These are phyloP conservation scores for Leptopterna dolabrata DNA, from an alignment of 2,888 invertebrate genomes.

Conservation along the genomic window DNA sequence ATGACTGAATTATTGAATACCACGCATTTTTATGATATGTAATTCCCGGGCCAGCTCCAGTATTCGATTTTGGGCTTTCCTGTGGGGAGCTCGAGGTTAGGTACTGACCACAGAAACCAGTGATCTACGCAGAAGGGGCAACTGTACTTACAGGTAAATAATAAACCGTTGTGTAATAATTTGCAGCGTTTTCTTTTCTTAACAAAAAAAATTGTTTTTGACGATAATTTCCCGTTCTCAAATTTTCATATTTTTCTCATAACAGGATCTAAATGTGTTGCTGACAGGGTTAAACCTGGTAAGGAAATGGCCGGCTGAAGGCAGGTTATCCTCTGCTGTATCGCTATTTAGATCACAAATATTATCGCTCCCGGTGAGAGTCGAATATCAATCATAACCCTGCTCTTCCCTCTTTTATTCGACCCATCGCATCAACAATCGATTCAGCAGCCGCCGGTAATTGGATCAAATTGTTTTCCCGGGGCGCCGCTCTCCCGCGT, in stretches of 20 bases:
- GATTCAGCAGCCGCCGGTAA: background rate
- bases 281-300: background rate
- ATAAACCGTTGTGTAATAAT: no score
- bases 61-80: no score
- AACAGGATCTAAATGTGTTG: background rate
- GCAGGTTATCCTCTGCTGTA: background rate
- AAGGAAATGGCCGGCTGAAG: background rate
- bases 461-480: slow-evolving; percentile 11
- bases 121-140: no score
- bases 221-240: background rate
- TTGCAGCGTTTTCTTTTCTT: background rate
- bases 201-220: background rate
- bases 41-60: no score
- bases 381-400: background rate
- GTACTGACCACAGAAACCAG: no score
- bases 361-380: background rate
- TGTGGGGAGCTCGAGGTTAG: no score
- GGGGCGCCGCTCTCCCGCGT: background rate
- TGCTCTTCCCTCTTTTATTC: background rate
- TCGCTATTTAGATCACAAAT: background rate
- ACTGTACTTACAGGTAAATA: no score
- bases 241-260: background rate
- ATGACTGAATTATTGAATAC: no score
- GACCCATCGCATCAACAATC: background rate
- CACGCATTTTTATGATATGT: no score